Evolutionary conservation across 2,797 vertebrate species (phyloP).

Genomic region (Enteromius paludinosus): DNA sequence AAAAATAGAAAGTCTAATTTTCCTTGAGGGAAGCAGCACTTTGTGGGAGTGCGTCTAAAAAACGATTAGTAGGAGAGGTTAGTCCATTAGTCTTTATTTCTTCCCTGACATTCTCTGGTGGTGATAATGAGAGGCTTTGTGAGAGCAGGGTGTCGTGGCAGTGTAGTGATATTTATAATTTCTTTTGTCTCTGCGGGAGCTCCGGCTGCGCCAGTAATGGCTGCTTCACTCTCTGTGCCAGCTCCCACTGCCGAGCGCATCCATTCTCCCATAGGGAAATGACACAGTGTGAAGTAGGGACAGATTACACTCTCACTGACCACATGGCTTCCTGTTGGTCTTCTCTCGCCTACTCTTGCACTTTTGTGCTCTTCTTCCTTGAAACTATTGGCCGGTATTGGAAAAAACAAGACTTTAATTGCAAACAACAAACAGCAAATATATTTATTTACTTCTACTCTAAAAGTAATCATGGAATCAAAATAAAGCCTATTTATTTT

Average conservation of each 20-base stretch:
- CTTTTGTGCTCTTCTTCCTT: background rate
- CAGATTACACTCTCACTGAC: constrained; percentile 61
- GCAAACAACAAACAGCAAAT: background rate
- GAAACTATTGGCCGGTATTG: background rate
- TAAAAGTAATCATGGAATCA: background rate
- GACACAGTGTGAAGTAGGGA: constrained; percentile 61
- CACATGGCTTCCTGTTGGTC: constrained; percentile 47
- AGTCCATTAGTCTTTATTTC: constrained; percentile 77
- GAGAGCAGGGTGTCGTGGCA: constrained; percentile 61
- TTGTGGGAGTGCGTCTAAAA: constrained; percentile 65
- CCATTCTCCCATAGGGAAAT: constrained; percentile 60
- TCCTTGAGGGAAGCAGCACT: constrained; percentile 63
- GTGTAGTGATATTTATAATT: constrained; percentile 74
- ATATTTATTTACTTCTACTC: background rate
- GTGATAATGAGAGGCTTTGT: constrained; percentile 71
- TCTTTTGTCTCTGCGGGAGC: constrained; percentile 70
- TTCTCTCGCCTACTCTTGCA: constrained; percentile 3
- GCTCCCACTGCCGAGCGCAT: constrained; percentile 56
- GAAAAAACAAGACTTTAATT: background rate
- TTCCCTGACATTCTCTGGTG: constrained; percentile 68
- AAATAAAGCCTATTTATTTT: background rate
- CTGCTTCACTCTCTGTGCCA: constrained; percentile 61
- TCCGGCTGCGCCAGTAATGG: constrained; percentile 52
- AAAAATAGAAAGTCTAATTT: constrained; percentile 73
- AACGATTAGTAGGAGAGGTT: constrained; percentile 72